Conservation (phyloP, 2,113 vertebrate species). For the Phrynosoma platyrhinos region DNA sequence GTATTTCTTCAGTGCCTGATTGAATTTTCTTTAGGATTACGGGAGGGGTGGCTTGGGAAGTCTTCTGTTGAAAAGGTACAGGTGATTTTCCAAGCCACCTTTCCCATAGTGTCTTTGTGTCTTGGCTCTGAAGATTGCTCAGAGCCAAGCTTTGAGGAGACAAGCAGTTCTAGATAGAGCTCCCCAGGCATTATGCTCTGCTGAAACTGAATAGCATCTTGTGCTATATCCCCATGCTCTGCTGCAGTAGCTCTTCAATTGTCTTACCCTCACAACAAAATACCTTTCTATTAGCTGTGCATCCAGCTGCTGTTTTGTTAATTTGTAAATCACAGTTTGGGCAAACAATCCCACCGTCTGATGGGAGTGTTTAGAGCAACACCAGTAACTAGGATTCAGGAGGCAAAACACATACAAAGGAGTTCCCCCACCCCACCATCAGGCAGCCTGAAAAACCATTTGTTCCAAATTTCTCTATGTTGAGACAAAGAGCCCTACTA, state of each 20-base stretch:
- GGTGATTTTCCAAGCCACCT: no score
- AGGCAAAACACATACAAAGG: not conserved
- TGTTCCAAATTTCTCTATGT: not conserved
- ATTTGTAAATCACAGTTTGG: not conserved
- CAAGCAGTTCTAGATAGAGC: no score
- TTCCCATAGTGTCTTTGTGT: no score
- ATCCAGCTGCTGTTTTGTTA: not conserved
- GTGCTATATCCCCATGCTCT: no score
- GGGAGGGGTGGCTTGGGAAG: no score
- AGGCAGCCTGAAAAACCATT: not conserved
- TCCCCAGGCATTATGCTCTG: no score
- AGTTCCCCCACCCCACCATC: not conserved
- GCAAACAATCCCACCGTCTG: not conserved
- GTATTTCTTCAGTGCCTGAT: no score
- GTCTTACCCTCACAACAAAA: not conserved
- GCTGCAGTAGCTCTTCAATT: not conserved
- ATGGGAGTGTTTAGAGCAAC: not conserved
- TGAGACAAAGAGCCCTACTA: fast-evolving
- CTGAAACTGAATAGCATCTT: no score
- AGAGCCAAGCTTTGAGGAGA: no score
- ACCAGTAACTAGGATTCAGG: not conserved
- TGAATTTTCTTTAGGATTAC: no score
- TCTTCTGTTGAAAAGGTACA: no score
- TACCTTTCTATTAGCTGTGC: not conserved
- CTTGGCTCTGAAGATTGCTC: no score